Evolutionary conservation across 30 jellyfish, hydroid and myxozoan species (phyloP), one percentile per base, ranked within the genome.

Genomic region (Aurelia sp.): DNA sequence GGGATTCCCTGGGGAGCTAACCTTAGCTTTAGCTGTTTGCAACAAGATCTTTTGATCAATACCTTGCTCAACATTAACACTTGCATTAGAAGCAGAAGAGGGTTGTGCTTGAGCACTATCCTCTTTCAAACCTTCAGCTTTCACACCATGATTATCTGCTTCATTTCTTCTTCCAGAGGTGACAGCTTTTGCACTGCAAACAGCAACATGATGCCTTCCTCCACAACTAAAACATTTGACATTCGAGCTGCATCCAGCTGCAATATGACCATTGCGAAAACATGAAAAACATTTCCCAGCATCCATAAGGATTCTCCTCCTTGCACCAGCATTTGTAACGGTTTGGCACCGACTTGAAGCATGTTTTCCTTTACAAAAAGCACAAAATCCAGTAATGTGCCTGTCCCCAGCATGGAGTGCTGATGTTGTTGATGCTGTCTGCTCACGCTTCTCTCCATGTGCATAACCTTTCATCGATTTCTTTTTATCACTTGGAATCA

Each of bases 21-120:
- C 63, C 19, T 63, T 13, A 13, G 74, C 74, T 9, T 27, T 13
- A 9, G 74, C 74, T 17, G 74, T 63, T 63, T 63, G 74, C 74
- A 63, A 63, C 33, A 63, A 22, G 19, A 63, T 19, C 13, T 52
- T n/a, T n/a, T n/a, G n/a, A n/a, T n/a, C n/a, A n/a, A n/a, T n/a
- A 53, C 65, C 65, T 53, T 53, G 65, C 18, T 53, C 65, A 53
- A 53, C 16, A 53, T 53, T 12, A 10, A 53, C 65, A 18, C 65
- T 53, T 10, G 12, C 16, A 10, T 53, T 18, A 53, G 16, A 10
- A 10, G 65, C 16, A 10, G 12, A 18, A 53, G 12, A 53, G 16
- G 12, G 65, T 18, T 10, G 12, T 10, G 12, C 65, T 10, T 18
- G 16, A n/a, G n/a, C n/a, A n/a, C n/a, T n/a, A n/a, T n/a, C n/a